phyloP scores from a whole-genome alignment of 2,113 vertebrate genomes.

The Galeopterus variegatus region DNA sequence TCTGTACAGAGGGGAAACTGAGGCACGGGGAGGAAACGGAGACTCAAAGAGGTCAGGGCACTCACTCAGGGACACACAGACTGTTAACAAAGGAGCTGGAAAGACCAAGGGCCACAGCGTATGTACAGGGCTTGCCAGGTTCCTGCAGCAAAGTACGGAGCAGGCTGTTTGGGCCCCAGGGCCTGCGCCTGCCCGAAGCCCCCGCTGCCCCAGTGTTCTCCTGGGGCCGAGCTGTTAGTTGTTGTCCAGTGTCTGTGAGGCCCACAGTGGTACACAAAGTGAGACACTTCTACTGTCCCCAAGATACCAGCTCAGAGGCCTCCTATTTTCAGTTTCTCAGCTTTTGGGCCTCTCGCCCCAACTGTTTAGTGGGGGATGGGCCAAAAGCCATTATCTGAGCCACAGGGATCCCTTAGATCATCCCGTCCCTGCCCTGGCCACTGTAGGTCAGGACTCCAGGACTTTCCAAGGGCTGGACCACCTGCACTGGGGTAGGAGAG shows the following conservation, averaged over 20 bases:
- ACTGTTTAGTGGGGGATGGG: neutral
- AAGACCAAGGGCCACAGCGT: neutral
- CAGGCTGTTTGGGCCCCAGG: too few relatives aligned
- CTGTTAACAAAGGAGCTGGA: neutral
- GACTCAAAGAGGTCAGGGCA: neutral
- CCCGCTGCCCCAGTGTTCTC: neutral
- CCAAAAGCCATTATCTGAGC: neutral
- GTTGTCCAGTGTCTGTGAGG: neutral
- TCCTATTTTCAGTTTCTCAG: neutral
- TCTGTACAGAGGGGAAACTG: constrained; percentile 4
- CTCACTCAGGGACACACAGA: neutral
- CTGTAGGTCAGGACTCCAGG: neutral
- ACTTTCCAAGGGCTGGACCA: neutral
- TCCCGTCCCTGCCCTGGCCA: neutral
- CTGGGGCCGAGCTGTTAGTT: neutral
- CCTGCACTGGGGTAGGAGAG: neutral
- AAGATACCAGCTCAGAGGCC: neutral
- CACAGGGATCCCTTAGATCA: too few relatives aligned
- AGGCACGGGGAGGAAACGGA: neutral
- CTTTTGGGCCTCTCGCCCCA: neutral
- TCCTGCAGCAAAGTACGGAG: neutral
- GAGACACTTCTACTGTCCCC: neutral
- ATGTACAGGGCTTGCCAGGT: too few relatives aligned
- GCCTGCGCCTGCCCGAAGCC: neutral
- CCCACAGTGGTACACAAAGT: accelerated